phyloP scores from a whole-genome alignment of 2,888 invertebrate genomes.

The Luperina testacea region DNA sequence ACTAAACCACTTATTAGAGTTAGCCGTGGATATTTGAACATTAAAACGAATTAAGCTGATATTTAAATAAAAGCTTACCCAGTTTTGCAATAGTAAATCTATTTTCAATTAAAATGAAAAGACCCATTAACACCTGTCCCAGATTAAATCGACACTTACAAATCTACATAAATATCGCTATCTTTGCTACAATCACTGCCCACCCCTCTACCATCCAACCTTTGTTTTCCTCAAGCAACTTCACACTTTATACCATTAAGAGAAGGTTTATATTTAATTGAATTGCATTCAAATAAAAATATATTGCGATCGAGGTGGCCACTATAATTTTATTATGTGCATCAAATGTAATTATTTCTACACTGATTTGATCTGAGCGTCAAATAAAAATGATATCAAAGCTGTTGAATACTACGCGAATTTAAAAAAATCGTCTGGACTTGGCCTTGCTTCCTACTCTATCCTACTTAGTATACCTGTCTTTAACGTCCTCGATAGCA shows the following conservation, averaged over 20 bases:
- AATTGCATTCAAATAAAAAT: not conserved
- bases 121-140: constrained; percentile 61
- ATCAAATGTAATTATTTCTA: constrained; percentile 56
- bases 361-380: constrained; percentile 42
- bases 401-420: constrained; percentile 1
- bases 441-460: not conserved
- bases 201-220: constrained; percentile 49
- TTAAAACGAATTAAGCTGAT: constrained; percentile 22
- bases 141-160: constrained; percentile 63
- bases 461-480: not conserved
- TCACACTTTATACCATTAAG: constrained; percentile 16
- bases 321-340: constrained; percentile 55
- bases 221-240: constrained; percentile 24
- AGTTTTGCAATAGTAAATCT: constrained; percentile 32
- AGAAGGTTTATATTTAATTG: constrained; percentile 11
- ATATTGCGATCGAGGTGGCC: constrained; percentile 7
- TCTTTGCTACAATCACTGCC: constrained; percentile 57
- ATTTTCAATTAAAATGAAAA: constrained; percentile 61
- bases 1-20: constrained; percentile 2
- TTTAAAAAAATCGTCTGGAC: not conserved
- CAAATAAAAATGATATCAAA: constrained; percentile 25
- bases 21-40: constrained; percentile 5
- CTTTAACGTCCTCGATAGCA: not conserved
- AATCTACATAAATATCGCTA: constrained; percentile 65
- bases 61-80: constrained; percentile 31